Conservation (phyloP, 2,113 vertebrate species). For the Campylorhamphus procurvoides region DNA sequence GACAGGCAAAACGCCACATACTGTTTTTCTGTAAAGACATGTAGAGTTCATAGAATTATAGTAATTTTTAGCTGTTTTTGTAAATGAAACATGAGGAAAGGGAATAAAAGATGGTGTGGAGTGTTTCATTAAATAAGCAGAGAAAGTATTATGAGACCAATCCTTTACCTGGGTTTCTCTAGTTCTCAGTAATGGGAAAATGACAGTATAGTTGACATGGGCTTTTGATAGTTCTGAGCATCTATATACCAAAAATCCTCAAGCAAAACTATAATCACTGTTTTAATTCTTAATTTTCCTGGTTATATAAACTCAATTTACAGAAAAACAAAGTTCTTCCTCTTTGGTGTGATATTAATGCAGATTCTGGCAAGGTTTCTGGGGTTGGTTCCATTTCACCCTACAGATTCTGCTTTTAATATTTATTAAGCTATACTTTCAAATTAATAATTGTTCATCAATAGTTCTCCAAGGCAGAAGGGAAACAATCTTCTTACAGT, state of each 20-base stretch:
- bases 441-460: not conserved
- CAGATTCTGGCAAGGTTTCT: not conserved
- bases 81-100: not conserved
- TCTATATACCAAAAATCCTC: not conserved
- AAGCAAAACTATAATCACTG: not conserved
- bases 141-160: not conserved
- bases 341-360: not conserved
- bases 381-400: not conserved
- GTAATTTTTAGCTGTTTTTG: not conserved
- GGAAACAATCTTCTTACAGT: not conserved
- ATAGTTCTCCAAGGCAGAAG: not conserved
- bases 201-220: not conserved
- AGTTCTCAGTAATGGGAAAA: not conserved
- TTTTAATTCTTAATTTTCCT: not conserved
- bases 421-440: not conserved
- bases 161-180: fast-evolving
- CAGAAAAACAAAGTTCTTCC: not conserved
- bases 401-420: not conserved
- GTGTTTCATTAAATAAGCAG: not conserved
- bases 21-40: not conserved
- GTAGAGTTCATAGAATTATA: not conserved
- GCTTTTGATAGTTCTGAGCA: not conserved
- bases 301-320: not conserved
- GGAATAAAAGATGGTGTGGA: not conserved
- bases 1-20: not conserved